A percentile compares a stretch with the other conserved stretches of the same genome.
Evolutionary conservation across 2,797 vertebrate genomes (phyloP).

Genomic region (Synaphobranchus kaupii): DNA sequence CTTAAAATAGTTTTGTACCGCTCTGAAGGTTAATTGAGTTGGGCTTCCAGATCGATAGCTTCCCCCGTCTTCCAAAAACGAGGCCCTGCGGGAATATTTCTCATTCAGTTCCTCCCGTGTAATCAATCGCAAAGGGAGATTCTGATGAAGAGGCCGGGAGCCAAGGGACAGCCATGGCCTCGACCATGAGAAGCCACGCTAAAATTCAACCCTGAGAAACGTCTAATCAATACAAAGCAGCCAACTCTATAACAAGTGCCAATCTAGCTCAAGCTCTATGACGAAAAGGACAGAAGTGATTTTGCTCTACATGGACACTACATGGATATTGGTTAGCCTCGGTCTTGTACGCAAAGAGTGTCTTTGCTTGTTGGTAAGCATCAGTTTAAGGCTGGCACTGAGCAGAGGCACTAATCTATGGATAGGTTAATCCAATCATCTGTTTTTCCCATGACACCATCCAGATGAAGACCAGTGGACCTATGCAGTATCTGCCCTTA

Average conservation of each 20-base stretch:
- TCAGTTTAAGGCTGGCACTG: not conserved
- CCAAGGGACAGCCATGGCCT: not conserved
- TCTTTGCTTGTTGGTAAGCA: not conserved
- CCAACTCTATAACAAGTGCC: not conserved
- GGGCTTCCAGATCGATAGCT: conserved; percentile 42
- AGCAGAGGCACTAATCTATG: not conserved
- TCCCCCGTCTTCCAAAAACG: conserved; percentile 41
- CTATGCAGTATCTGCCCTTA: not conserved
- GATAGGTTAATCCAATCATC: not conserved
- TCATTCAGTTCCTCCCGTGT: conserved; percentile 28
- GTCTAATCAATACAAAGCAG: not conserved
- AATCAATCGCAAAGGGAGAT: conserved; percentile 57
- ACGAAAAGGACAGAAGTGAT: not conserved
- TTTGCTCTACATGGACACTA: not conserved
- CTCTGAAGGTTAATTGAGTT: conserved; percentile 43
- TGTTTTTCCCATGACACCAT: not conserved
- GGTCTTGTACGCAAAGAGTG: not conserved
- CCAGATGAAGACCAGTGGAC: not conserved
- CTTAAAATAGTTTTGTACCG: not conserved
- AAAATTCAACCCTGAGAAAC: not conserved
- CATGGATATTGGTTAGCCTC: not conserved
- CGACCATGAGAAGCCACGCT: not conserved
- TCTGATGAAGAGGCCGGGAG: conserved; percentile 31
- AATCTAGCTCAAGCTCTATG: not conserved
- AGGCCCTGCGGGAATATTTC: conserved; percentile 26